A percentile compares a stretch with the other conserved stretches of the same genome.
Evolutionary conservation across 2,113 vertebrate genomes (phyloP).

Genomic region (Poeciliopsis retropinna): DNA sequence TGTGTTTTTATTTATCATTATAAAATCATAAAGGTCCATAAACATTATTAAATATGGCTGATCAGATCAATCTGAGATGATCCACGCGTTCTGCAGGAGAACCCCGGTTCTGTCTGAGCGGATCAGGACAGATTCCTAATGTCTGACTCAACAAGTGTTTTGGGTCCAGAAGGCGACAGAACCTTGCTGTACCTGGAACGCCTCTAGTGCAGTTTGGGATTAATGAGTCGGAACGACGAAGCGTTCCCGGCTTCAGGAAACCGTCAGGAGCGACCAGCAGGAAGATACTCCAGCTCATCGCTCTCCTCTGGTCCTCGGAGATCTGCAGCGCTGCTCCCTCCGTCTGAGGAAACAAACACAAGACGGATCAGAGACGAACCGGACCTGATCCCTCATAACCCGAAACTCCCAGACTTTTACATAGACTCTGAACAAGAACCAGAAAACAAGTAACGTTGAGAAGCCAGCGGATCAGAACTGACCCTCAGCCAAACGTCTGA

Average conservation of each 20-base stretch:
- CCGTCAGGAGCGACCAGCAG: conserved; percentile 12
- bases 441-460: too few relatives aligned
- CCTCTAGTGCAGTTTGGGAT: too few relatives aligned
- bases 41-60: background rate
- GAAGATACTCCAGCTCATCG: conserved; percentile 79
- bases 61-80: background rate
- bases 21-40: background rate
- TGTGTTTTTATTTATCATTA: background rate
- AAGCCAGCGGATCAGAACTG: too few relatives aligned
- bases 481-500: too few relatives aligned
- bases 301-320: conserved; percentile 83
- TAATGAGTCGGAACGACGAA: background rate
- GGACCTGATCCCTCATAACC: too few relatives aligned
- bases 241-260: background rate
- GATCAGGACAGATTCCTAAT: too few relatives aligned
- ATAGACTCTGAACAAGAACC: too few relatives aligned
- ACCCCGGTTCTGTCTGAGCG: too few relatives aligned
- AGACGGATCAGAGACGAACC: background rate
- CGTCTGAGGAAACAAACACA: conserved; percentile 41
- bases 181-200: background rate
- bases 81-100: too few relatives aligned
- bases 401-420: too few relatives aligned
- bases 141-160: background rate
- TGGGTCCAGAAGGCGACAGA: background rate
- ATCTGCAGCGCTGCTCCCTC: background rate